Evolutionary conservation across 2,797 vertebrate species (phyloP).

Genomic region (Neopelma chrysocephalum): DNA sequence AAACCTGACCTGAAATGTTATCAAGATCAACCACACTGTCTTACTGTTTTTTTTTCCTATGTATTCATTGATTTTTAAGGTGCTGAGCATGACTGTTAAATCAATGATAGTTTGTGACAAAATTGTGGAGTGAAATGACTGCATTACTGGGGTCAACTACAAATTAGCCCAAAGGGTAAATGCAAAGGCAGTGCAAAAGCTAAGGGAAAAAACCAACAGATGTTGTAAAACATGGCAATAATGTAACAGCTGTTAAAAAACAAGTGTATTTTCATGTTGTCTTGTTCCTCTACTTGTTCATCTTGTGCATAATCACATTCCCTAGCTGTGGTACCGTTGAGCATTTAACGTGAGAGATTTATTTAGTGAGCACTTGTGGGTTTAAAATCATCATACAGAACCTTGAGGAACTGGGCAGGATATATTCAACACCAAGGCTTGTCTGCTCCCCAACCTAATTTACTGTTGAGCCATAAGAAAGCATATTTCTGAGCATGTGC

Average conservation of each 20-base stretch:
- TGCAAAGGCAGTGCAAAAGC: constrained; percentile 54
- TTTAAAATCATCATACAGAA: neutral
- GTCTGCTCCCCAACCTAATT: neutral
- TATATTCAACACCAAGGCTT: neutral
- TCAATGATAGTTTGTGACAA: constrained; percentile 73
- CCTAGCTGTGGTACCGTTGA: neutral
- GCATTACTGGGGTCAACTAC: constrained; percentile 71
- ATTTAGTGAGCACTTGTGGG: neutral
- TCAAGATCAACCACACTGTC: constrained; percentile 36
- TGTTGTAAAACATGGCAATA: constrained; percentile 55
- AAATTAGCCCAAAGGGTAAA: constrained; percentile 77
- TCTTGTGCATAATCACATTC: neutral
- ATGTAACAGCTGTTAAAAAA: constrained; percentile 68
- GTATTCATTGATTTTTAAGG: constrained; percentile 73
- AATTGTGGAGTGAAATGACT: constrained; percentile 70
- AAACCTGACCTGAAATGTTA: constrained; percentile 62
- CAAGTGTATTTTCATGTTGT: neutral
- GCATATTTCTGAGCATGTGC: neutral
- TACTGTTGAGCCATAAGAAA: neutral
- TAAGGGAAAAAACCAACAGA: constrained; percentile 26
- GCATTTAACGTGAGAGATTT: neutral
- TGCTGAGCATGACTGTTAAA: constrained; percentile 62
- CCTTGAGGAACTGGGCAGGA: neutral
- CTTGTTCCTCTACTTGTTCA: neutral
- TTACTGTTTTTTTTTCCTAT: neutral